phyloP scores from a whole-genome alignment of 1,140 invertebrate genomes.

The Danaus melanippus region DNA sequence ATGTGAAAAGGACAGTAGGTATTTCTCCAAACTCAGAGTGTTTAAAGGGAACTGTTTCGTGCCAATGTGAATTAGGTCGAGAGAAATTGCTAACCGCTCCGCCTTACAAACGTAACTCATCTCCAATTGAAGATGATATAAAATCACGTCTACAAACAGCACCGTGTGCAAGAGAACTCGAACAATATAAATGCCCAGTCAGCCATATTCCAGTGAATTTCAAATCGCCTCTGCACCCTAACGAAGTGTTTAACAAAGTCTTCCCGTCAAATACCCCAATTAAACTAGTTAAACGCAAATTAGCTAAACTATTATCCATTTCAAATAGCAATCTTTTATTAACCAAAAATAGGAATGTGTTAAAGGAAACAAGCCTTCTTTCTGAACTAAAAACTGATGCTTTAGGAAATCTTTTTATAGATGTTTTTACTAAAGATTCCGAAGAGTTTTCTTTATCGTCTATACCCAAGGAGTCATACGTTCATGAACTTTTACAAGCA shows the following conservation, averaged over 20 bases:
- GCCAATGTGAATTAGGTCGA: conserved; percentile 59
- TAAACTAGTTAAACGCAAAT: conserved; percentile 59
- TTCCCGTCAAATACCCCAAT: conserved; percentile 57
- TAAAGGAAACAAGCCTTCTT: conserved; percentile 51
- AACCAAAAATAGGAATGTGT: conserved; percentile 55
- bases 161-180: conserved; percentile 41
- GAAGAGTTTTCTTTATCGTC: conserved; percentile 50
- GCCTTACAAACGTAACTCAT: conserved; percentile 36
- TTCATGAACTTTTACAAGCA: conserved; percentile 51
- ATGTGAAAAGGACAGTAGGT: conserved; percentile 27
- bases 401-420: conserved; percentile 45
- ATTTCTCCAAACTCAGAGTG: conserved; percentile 40
- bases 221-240: conserved; percentile 50
- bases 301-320: conserved; percentile 54
- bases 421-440: conserved; percentile 56
- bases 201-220: conserved; percentile 56
- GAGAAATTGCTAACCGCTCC: conserved; percentile 61
- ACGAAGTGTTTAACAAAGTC: conserved; percentile 56
- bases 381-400: conserved; percentile 53
- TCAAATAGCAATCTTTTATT: conserved; percentile 53
- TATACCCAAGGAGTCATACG: conserved; percentile 54
- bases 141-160: conserved; percentile 48
- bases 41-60: conserved; percentile 37
- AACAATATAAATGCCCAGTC: conserved; percentile 52
- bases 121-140: conserved; percentile 29